Conservation (phyloP, 2,888 invertebrate genomes). For the Tetragonisca angustula region DNA sequence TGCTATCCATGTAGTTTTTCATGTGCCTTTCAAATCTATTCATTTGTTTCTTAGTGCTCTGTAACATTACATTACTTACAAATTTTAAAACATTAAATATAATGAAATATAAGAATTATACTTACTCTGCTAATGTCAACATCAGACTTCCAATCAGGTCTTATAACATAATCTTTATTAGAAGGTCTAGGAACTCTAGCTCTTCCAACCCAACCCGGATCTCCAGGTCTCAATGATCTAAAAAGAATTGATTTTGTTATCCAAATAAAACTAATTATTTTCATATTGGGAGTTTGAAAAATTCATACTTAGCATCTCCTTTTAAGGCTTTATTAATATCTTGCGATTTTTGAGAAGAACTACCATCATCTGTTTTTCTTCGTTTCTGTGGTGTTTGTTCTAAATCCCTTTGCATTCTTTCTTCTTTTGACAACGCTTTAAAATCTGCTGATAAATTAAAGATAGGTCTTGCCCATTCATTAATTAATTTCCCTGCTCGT, state of each 20-base stretch:
- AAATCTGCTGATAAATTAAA: conserved; percentile 98
- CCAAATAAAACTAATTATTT: background rate
- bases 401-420: conserved; percentile 95
- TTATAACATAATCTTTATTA: conserved; percentile 97
- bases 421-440: conserved; percentile 96
- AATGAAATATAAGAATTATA: conserved; percentile 12
- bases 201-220: conserved; percentile 97
- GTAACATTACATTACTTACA: conserved; percentile 52
- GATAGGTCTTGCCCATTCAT: conserved; percentile 99
- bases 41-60: conserved; percentile 93
- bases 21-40: conserved; percentile 96
- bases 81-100: background rate
- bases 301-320: conserved; percentile 86
- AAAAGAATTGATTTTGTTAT: conserved; percentile 14
- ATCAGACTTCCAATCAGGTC: conserved; percentile 96
- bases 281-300: background rate
- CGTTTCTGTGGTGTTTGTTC: conserved; percentile 90
- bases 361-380: conserved; percentile 85
- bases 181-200: conserved; percentile 98
- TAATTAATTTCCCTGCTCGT: conserved; percentile 95
- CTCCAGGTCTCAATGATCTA: conserved; percentile 94
- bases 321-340: conserved; percentile 88
- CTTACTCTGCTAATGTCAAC: conserved; percentile 90
- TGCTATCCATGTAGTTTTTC: conserved; percentile 94
- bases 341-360: conserved; percentile 84